These are phyloP conservation scores for Amphibalanus amphitrite DNA, from an alignment of 1,140 invertebrate species.

Conservation along the genomic window DNA sequence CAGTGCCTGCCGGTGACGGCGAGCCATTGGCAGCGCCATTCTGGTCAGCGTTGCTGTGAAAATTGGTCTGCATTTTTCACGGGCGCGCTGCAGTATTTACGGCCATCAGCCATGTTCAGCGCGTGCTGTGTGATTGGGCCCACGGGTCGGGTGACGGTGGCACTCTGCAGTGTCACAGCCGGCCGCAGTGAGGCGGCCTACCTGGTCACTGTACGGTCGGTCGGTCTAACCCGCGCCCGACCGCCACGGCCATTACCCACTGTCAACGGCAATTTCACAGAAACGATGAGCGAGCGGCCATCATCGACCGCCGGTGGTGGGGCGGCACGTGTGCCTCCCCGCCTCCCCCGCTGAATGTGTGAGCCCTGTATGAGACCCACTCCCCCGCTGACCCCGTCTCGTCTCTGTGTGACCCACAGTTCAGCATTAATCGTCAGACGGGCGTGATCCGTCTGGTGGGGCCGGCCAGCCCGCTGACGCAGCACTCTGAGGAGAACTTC, in stretches of 20 bases:
- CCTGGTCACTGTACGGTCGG: no score
- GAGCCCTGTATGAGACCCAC: no score
- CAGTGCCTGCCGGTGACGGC: background rate
- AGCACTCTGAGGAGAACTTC: background rate
- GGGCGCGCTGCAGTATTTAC: no score
- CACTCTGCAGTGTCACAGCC: no score
- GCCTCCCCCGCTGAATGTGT: no score
- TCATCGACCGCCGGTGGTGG: background rate
- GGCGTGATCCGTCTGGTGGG: background rate
- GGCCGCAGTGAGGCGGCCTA: no score
- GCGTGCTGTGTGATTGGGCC: no score
- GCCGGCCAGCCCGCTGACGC: background rate
- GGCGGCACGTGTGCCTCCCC: no score
- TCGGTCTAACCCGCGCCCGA: no score
- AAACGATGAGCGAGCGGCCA: background rate
- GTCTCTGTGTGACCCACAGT: background rate
- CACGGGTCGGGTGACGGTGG: no score
- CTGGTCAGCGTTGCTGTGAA: background rate
- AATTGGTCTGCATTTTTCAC: slow-evolving; percentile 5
- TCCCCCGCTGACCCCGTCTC: background rate
- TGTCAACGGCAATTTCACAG: background rate
- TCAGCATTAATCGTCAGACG: background rate
- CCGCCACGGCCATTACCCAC: background rate
- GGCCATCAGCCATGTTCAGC: no score
- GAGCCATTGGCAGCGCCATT: no score